Conservation (phyloP, 2,113 vertebrate species). For the Gymnorhina tibicen region DNA sequence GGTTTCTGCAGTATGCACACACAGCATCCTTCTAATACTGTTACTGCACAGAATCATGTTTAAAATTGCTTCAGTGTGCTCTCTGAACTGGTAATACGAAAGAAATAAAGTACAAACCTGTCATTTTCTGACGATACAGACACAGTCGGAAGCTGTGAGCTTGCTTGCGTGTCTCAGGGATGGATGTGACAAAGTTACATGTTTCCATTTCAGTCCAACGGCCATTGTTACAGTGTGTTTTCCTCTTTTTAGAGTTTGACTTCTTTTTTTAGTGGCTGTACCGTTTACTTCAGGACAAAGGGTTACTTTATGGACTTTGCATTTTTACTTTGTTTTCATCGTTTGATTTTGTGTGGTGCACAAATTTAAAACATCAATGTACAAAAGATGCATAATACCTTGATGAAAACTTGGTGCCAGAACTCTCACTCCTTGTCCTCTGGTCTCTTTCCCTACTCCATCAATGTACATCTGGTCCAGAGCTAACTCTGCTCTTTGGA, state of each 20-base stretch:
- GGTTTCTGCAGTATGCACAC: background rate
- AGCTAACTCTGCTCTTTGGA: background rate
- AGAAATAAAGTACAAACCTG: background rate
- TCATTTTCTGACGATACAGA: background rate
- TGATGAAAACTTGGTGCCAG: background rate
- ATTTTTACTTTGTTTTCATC: background rate
- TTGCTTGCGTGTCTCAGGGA: background rate
- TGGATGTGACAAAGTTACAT: background rate
- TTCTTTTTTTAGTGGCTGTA: background rate
- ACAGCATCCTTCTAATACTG: background rate
- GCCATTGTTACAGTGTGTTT: background rate
- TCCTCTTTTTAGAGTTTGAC: background rate
- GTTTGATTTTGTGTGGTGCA: background rate
- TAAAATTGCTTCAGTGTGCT: background rate
- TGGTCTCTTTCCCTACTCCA: background rate
- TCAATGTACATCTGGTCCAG: no score
- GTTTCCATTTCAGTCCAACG: background rate
- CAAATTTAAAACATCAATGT: background rate
- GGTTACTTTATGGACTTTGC: background rate
- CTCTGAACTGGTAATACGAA: background rate
- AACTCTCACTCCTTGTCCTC: background rate
- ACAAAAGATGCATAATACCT: background rate
- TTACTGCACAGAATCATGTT: background rate
- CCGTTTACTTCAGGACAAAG: background rate
- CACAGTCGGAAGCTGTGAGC: background rate